These are phyloP conservation scores for Cosmia trapezina DNA, from an alignment of 2,888 invertebrate species.

Conservation along the genomic window DNA sequence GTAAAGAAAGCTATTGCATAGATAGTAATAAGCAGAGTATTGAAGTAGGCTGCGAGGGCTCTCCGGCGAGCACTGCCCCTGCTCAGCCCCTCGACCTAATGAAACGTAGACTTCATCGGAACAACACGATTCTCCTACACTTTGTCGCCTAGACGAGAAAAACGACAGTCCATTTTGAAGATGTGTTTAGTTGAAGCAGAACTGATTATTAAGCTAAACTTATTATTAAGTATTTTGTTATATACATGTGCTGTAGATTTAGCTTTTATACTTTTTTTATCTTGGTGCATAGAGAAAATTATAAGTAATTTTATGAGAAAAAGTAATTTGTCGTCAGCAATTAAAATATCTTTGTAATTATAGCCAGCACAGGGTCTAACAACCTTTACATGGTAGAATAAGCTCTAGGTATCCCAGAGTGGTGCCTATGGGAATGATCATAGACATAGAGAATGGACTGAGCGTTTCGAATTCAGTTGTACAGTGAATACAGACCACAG, in stretches of 20 bases:
- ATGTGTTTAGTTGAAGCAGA: neutral
- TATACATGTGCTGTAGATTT: neutral
- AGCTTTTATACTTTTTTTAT: neutral
- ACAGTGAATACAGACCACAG: no score
- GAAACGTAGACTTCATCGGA: constrained; percentile 73
- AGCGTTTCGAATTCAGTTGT: no score
- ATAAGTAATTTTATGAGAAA: neutral
- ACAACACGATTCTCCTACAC: constrained; percentile 63
- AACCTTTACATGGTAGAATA: neutral
- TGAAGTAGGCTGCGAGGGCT: constrained; percentile 79
- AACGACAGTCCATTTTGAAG: constrained; percentile 46
- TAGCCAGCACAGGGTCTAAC: neutral
- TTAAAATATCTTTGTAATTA: neutral
- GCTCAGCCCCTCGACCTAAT: constrained; percentile 83
- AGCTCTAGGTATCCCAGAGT: neutral
- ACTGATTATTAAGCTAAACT: no score
- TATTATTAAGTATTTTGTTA: neutral
- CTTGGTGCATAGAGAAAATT: neutral
- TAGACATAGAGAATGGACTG: no score
- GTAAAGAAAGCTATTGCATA: constrained; percentile 65
- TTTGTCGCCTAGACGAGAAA: constrained; percentile 57
- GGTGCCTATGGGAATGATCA: neutral
- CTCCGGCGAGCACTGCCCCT: constrained; percentile 79
- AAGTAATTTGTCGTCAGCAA: neutral
- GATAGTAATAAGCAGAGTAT: constrained; percentile 74